Percentiles rank a stretch among this genome's conserved stretches.
Evolutionary conservation across 2,888 invertebrate species (phyloP).

Genomic region (Polymixis flavicincta): DNA sequence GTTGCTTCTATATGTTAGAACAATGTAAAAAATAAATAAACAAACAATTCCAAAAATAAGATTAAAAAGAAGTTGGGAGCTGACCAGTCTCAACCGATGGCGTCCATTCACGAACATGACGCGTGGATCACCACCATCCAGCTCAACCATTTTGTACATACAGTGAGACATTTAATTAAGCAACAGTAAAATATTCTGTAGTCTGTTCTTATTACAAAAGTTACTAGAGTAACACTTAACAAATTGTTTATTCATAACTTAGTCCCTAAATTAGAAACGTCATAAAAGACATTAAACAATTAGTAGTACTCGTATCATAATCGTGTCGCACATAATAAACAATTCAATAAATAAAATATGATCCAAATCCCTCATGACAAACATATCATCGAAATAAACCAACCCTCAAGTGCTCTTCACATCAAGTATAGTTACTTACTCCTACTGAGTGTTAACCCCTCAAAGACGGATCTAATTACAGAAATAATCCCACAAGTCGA

Average conservation of each 20-base stretch:
- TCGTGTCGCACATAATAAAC: not conserved
- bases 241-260: not conserved
- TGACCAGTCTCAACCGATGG: too few species aligned
- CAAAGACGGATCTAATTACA: constrained; percentile 63
- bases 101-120: too few species aligned
- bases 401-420: constrained; percentile 22
- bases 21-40: too few species aligned
- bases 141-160: too few species aligned
- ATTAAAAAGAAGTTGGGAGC: too few species aligned
- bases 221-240: not conserved
- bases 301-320: constrained; percentile 7
- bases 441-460: constrained; percentile 39
- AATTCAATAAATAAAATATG: constrained; percentile 25
- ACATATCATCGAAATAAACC: constrained; percentile 43
- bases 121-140: too few species aligned
- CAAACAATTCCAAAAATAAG: too few species aligned
- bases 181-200: not conserved
- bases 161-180: not conserved
- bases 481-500: constrained; percentile 65
- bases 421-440: constrained; percentile 28
- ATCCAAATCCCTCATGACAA: constrained; percentile 16
- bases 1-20: too few species aligned
- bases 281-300: not conserved
- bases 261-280: not conserved
- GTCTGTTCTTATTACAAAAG: not conserved